Conservation (phyloP, 2,797 vertebrate genomes). For the Emydoidea blandingii region DNA sequence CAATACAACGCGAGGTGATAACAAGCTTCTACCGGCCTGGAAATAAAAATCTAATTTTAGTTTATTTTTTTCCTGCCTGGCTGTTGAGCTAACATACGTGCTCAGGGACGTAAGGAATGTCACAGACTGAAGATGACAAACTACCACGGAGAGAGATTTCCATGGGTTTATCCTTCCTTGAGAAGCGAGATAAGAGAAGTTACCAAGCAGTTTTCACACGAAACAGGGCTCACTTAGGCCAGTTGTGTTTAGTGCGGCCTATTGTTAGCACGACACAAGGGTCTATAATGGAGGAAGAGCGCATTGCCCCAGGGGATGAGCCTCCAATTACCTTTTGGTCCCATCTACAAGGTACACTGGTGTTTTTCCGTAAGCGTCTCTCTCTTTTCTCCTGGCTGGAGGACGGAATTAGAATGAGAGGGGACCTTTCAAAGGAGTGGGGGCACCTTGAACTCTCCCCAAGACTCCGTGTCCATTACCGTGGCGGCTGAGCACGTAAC, state of each 20-base stretch:
- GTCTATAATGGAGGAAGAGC: not conserved
- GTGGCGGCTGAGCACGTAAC: not conserved
- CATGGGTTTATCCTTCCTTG: not conserved
- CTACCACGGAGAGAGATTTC: not conserved
- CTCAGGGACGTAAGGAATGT: not conserved
- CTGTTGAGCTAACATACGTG: not conserved
- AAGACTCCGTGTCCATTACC: too few species aligned
- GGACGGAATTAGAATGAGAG: not conserved
- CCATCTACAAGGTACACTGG: not conserved
- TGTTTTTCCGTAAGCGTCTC: too few species aligned
- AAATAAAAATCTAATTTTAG: not conserved
- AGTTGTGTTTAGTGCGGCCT: not conserved
- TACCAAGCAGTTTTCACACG: not conserved
- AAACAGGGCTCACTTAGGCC: not conserved
- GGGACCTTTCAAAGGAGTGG: not conserved
- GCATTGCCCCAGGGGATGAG: accelerated
- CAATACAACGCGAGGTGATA: not conserved
- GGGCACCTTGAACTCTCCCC: not conserved
- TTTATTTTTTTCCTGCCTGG: not conserved
- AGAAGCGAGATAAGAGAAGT: not conserved
- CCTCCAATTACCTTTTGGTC: not conserved
- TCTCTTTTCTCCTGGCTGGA: not conserved
- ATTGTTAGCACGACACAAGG: not conserved
- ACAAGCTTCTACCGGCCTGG: not conserved
- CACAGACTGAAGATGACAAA: not conserved